Base-by-base conservation (phyloP, 1,140 invertebrate genomes). In the Euura saliciscinereae region DNA sequence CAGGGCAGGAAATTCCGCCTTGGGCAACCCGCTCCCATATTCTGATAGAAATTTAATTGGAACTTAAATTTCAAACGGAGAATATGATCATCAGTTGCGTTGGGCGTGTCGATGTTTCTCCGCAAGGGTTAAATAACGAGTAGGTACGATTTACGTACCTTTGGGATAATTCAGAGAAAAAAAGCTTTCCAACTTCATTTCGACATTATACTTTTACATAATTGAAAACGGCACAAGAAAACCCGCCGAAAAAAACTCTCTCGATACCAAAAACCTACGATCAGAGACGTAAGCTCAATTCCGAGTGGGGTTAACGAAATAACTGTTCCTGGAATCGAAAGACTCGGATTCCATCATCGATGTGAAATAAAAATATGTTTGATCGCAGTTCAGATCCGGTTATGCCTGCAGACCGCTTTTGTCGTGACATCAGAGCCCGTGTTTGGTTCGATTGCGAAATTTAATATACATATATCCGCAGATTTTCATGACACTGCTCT, bases 21-120 rank as follows among this genome's bases (percentile, higher is more conserved):
- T 28, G 28, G 28, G 28, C 28, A 28, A 28, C 28, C 28, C 28
- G 28, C 28, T 28, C 28, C 28, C 28, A 28, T 28, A 28, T n/a
- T 59, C 51, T 59, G 51, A 59, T 59, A 59, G 51, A 59, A 59
- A 59, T 59, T 59, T 59, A 59, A 59, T 59, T 59, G 51, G 51
- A 59, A 59, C 51, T 59, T 11, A 59, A 59, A 11, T 59, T 5
- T 59, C 2, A 59, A 11, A 59, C 6, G 51, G 51, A 59, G 51
- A 59, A n/a, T 59, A 6, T 59, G 13, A 59, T 59, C 13, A 59
- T 59, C 51, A 28, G 51, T 59, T 59, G 8, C 51, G 51, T 11
- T 59, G 51, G 51, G 51, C 13, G 13, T 59, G 51, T 59, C 51
- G 13, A n/a, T 59, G 51, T 11, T 59, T 59, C 51, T 8, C 6